phyloP scores from a whole-genome alignment of 2,888 invertebrate species.

The Cartodere bifasciata region DNA sequence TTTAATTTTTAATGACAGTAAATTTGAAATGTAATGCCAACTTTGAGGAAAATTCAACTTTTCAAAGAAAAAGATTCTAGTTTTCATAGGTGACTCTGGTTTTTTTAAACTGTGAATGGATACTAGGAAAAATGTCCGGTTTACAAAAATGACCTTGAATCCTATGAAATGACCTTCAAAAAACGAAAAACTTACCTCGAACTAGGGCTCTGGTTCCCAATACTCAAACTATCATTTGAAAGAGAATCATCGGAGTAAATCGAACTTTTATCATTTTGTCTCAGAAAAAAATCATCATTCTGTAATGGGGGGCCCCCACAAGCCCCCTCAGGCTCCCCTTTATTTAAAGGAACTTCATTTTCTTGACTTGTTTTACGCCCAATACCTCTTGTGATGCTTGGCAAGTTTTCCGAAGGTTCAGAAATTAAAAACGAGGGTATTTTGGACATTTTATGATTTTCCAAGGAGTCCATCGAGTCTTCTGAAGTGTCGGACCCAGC shows the following conservation, averaged over 20 bases:
- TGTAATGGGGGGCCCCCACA: constrained; percentile 13
- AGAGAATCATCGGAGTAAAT: constrained; percentile 62
- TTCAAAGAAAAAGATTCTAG: too few relatives aligned
- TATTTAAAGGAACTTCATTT: constrained; percentile 31
- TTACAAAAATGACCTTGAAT: too few relatives aligned
- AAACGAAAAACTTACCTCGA: too few relatives aligned
- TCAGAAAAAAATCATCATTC: constrained; percentile 37
- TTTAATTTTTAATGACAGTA: too few relatives aligned
- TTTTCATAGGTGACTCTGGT: too few relatives aligned
- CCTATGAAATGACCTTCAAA: too few relatives aligned
- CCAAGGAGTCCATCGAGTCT: constrained; percentile 57
- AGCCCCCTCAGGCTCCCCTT: constrained; percentile 6
- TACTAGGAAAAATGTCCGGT: too few relatives aligned
- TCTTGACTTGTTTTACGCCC: constrained; percentile 51
- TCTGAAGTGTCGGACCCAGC: constrained; percentile 61
- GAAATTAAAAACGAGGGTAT: constrained; percentile 57
- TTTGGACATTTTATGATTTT: constrained; percentile 38
- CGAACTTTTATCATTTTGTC: constrained; percentile 55
- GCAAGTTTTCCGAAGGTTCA: constrained; percentile 60
- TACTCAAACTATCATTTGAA: constrained; percentile 47
- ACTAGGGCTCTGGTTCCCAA: constrained; percentile 33
- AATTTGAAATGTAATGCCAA: too few relatives aligned
- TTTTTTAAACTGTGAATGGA: too few relatives aligned
- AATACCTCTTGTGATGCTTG: constrained; percentile 66
- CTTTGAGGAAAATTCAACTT: too few relatives aligned